A percentile compares a stretch with the other conserved stretches of the same genome.
Conservation (phyloP, 2,797 vertebrate species). For the Brachyrhaphis roseni region DNA sequence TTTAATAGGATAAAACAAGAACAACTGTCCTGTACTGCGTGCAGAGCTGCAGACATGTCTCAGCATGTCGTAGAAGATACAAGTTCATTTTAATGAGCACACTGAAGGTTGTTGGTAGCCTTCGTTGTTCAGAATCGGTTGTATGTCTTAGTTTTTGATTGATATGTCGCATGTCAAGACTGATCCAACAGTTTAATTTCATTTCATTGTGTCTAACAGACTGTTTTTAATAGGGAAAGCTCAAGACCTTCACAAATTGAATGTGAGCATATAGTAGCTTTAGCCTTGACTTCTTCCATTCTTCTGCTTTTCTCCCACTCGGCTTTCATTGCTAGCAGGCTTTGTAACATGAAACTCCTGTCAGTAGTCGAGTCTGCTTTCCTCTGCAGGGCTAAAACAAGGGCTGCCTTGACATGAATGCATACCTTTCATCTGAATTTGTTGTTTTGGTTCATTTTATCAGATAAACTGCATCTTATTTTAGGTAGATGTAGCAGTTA, state of each 20-base stretch:
- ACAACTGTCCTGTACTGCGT: background rate
- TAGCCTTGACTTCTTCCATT: conserved; percentile 6
- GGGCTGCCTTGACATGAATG: conserved; percentile 4
- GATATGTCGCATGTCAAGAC: background rate
- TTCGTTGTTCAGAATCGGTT: background rate
- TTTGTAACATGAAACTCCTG: conserved; percentile 9
- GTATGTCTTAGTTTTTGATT: background rate
- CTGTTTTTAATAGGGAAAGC: background rate
- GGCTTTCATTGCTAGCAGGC: background rate
- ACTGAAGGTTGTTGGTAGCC: background rate
- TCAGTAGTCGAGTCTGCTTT: background rate
- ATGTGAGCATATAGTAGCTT: background rate
- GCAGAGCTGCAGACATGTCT: background rate
- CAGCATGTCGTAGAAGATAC: background rate
- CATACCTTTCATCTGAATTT: background rate
- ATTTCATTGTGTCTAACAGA: background rate
- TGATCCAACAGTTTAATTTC: background rate
- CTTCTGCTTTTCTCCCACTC: conserved; percentile 26
- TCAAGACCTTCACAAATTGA: background rate
- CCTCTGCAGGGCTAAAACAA: background rate
- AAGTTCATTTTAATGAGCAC: background rate
- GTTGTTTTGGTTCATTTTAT: background rate
- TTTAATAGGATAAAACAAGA: background rate
- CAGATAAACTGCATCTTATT: background rate
- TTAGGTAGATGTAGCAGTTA: background rate